A percentile compares a stretch with the other conserved stretches of the same genome.
phyloP scores from a whole-genome alignment of 2,797 vertebrate genomes.

The Pteronotus mesoamericanus region DNA sequence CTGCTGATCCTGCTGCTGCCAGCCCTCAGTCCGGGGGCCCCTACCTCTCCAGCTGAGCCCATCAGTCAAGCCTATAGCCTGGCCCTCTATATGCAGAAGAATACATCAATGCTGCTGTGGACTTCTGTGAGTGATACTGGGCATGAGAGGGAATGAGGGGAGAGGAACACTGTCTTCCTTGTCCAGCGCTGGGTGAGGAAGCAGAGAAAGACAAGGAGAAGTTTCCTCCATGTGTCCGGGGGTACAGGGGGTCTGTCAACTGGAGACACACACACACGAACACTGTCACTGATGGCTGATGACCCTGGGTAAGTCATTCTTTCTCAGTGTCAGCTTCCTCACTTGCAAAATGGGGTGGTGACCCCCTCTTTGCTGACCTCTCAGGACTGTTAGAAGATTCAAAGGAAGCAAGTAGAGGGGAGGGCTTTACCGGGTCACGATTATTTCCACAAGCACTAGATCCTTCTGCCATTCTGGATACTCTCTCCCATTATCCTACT shows the following conservation, averaged over 20 bases:
- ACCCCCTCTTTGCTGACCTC: neutral
- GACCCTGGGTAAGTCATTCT: neutral
- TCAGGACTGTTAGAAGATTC: neutral
- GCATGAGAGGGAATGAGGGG: neutral
- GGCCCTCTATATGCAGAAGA: conserved; percentile 68
- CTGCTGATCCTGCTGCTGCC: neutral
- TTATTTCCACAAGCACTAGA: neutral
- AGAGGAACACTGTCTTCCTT: neutral
- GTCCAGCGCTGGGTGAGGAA: neutral
- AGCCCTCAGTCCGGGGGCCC: neutral
- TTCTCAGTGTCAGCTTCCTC: neutral
- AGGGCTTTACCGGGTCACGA: neutral
- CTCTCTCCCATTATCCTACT: neutral
- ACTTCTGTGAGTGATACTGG: conserved; percentile 71
- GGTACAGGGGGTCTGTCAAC: neutral
- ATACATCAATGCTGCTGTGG: conserved; percentile 64
- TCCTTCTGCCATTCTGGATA: neutral
- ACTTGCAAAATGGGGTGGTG: neutral
- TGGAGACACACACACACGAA: neutral
- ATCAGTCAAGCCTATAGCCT: conserved; percentile 72
- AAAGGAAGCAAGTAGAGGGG: neutral
- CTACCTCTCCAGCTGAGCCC: conserved; percentile 56
- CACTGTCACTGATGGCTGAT: neutral
- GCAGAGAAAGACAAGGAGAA: neutral
- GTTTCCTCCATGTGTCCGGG: neutral